Percentiles rank a stretch among this genome's conserved stretches.
Conservation (phyloP, 2,113 vertebrate species). For the Hypanus sabinus region DNA sequence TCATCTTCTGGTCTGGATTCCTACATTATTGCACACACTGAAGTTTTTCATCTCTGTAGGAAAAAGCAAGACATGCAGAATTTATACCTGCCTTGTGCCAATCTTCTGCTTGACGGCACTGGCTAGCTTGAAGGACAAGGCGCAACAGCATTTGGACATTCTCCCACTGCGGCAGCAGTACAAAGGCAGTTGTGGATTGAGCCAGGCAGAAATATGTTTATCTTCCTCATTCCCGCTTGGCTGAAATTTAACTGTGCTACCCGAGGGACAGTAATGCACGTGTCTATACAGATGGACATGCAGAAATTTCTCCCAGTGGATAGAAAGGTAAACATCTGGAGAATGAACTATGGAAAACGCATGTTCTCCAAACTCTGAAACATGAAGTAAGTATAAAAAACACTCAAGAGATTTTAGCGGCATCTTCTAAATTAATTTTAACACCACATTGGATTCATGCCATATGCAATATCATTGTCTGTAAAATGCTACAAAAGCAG, state of each 20-base stretch:
- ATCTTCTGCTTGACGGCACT: background rate
- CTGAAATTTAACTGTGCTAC: background rate
- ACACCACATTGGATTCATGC: background rate
- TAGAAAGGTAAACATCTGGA: background rate
- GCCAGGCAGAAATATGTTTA: background rate
- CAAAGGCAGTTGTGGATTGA: background rate
- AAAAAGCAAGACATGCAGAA: background rate
- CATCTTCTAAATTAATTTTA: constrained; percentile 13
- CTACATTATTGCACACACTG: constrained; percentile 1
- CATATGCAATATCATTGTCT: background rate
- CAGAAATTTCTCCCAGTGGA: background rate
- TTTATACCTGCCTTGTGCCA: background rate
- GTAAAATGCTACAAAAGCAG: background rate
- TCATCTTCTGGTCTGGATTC: background rate
- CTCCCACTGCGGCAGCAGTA: background rate
- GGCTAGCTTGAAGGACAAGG: background rate
- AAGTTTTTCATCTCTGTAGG: background rate
- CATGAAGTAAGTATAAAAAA: background rate
- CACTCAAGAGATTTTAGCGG: background rate
- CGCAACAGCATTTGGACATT: background rate
- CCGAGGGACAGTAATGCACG: background rate
- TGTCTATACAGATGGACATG: background rate
- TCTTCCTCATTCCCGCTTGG: background rate
- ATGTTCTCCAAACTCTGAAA: background rate
- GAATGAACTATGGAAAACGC: background rate